A percentile compares a stretch with the other conserved stretches of the same genome.
phyloP scores from a whole-genome alignment of 2,888 invertebrate species.

The Tiliacea citrago region DNA sequence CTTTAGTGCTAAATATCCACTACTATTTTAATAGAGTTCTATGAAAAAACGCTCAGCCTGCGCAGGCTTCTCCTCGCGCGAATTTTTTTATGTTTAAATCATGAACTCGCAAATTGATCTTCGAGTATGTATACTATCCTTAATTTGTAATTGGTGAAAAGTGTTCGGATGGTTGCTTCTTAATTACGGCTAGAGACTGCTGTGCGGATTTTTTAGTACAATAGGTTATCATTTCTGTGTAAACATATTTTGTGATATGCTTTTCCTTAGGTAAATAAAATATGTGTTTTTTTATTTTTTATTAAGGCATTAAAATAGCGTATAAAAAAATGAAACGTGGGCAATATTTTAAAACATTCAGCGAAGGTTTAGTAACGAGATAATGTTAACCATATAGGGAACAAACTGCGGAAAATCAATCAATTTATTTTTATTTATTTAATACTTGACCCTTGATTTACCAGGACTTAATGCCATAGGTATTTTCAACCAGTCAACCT shows the following conservation, averaged over 20 bases:
- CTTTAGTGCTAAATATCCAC: conserved; percentile 63
- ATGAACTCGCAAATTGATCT: conserved; percentile 18
- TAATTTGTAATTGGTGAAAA: conserved; percentile 3
- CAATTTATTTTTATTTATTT: neutral
- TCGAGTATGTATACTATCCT: conserved; percentile 1
- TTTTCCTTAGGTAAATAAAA: too few species aligned
- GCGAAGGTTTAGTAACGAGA: neutral
- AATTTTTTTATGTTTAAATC: conserved; percentile 43
- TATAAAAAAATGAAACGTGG: too few species aligned
- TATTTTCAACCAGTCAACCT: too few species aligned
- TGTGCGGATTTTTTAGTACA: too few species aligned
- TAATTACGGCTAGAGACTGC: neutral
- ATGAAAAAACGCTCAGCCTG: conserved; percentile 41
- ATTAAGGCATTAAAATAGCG: too few species aligned
- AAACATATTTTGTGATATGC: too few species aligned
- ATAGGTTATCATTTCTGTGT: too few species aligned
- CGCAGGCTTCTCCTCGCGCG: conserved; percentile 24
- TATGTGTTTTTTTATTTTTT: too few species aligned
- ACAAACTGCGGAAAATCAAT: neutral
- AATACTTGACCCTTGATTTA: too few species aligned
- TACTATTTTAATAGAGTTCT: conserved; percentile 54
- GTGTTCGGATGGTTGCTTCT: neutral
- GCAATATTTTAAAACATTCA: too few species aligned
- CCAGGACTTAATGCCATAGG: too few species aligned
- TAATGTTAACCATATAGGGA: neutral